Conservation (phyloP, 2,888 invertebrate species). For the Hydropsyche betteni region DNA sequence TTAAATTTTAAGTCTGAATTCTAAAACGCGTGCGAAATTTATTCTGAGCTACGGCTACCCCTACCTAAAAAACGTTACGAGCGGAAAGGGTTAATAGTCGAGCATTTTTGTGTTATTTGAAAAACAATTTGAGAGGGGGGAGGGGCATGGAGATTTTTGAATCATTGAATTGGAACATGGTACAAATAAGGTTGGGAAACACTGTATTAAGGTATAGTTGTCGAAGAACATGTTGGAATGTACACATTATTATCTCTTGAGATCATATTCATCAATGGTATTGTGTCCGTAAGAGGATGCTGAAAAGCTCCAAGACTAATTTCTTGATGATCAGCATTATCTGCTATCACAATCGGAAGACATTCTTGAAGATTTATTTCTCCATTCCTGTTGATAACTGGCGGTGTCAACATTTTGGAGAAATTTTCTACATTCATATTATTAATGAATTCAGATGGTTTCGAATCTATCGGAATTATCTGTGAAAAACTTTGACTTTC, state of each 20-base stretch:
- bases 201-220: constrained; percentile 9
- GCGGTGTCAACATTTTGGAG: constrained; percentile 16
- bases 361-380: constrained; percentile 26
- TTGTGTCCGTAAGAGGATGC: background rate
- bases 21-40: too few species aligned
- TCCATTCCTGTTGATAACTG: background rate
- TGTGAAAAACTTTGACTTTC: background rate
- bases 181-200: too few species aligned
- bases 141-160: too few species aligned
- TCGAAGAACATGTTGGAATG: constrained; percentile 18
- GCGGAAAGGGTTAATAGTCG: too few species aligned
- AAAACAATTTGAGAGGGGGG: too few species aligned
- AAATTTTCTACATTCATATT: constrained; percentile 20
- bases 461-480: background rate
- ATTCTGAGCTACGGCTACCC: too few species aligned
- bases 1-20: too few species aligned
- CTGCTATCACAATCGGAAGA: constrained; percentile 12
- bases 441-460: background rate
- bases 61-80: too few species aligned
- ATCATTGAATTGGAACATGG: too few species aligned
- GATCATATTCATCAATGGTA: constrained; percentile 6
- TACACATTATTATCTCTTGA: constrained; percentile 2
- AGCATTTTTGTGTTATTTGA: too few species aligned
- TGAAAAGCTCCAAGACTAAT: background rate
- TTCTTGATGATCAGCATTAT: background rate